These are phyloP conservation scores for Idaea dimidiata DNA, from an alignment of 2,888 invertebrate species.

Conservation along the genomic window DNA sequence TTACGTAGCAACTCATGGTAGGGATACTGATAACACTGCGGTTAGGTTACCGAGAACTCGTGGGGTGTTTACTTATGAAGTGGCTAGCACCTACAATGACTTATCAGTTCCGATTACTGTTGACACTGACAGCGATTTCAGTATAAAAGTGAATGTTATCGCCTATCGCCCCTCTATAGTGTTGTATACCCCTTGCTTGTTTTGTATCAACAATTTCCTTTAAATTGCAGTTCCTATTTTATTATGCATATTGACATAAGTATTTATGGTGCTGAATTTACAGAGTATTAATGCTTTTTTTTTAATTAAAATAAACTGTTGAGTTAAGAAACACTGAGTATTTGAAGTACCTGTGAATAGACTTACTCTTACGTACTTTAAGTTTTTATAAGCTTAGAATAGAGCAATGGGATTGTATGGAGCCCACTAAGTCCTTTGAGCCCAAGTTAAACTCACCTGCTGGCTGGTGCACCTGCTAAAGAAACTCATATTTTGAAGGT, in stretches of 20 bases:
- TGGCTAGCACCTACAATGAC: constrained; percentile 39
- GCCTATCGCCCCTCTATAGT: constrained; percentile 28
- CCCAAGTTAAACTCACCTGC: too few relatives aligned
- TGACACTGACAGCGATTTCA: constrained; percentile 41
- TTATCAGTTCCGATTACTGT: constrained; percentile 57
- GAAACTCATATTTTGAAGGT: too few relatives aligned
- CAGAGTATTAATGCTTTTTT: too few relatives aligned
- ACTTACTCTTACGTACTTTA: too few relatives aligned
- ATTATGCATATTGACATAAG: not conserved
- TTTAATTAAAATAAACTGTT: too few relatives aligned
- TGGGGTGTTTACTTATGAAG: constrained; percentile 50
- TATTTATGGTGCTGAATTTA: not conserved
- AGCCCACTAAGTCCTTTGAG: too few relatives aligned
- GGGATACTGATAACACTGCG: constrained; percentile 47
- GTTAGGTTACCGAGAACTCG: constrained; percentile 45
- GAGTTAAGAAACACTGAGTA: too few relatives aligned
- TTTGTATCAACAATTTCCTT: not conserved
- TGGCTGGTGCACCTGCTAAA: too few relatives aligned
- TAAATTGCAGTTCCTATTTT: not conserved
- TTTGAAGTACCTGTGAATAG: too few relatives aligned
- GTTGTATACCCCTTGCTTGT: constrained; percentile 23
- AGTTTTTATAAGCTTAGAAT: too few relatives aligned
- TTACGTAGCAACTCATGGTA: too few relatives aligned
- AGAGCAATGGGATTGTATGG: too few relatives aligned
- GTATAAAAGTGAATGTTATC: constrained; percentile 35